Evolutionary conservation across 2,888 invertebrate species (phyloP), one percentile per base, ranked within the genome.

Genomic region (Synanthedon andrenaeformis): DNA sequence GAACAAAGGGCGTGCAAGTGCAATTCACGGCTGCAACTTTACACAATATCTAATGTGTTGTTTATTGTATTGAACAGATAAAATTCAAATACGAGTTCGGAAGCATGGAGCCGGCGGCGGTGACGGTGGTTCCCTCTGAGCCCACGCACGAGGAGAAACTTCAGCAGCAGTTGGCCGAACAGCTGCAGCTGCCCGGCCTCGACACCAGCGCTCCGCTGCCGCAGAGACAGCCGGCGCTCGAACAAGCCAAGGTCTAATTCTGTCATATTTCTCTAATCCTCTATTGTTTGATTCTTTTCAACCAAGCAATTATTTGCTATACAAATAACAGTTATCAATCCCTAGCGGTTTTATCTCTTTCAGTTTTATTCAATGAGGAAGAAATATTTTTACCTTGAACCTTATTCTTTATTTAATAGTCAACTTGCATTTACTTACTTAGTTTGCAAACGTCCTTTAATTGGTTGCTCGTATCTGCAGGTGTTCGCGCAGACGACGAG

Each of bases 401-500:
- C 23, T 23, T 23, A 23, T 23, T 23, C 3, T 5, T 23, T 5
- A 23, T 17, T 17, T 17, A 17, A 17, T 17, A 17, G 17, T 19
- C 2, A 3, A 19, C 19, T 3, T 19, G 19, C 19, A 19, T 19
- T 28, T 28, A n/a, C 4, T 6, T n/a, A n/a, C n/a, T 28, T 8
- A 28, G 28, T 28, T 28, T 6, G 28, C 8, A 28, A 28, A 28
- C 8, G 3, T 6, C 28, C 28, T 28, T 28, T 28, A 28, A 28
- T 28, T 28, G 1, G 8, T 28, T 28, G 8, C 28, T 6, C 2
- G 28, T 45, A 45, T 45, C 52, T 19, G 56, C 70, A 79, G 89
- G 94, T 96, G 79, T 96, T 96, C 81, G 96, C 96, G 41, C 96
- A 96, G 84, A 96, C 96, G 51, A 95, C 94, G 50, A 90, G 94